Evolutionary conservation across 2,113 vertebrate species (phyloP).

Genomic region (Leptodactylus fuscus): DNA sequence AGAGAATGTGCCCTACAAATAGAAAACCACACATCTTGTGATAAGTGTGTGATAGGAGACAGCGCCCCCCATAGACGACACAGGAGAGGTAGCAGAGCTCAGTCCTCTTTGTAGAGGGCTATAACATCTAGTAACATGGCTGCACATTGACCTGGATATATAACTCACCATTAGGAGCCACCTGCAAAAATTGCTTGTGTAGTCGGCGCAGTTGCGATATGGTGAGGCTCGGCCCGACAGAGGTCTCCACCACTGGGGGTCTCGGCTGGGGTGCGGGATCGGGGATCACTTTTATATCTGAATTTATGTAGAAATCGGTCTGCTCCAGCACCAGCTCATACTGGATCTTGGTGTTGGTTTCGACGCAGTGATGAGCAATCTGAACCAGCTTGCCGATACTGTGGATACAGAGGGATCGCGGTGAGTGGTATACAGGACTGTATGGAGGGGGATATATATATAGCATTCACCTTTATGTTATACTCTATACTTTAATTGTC

Average conservation of each 20-base stretch:
- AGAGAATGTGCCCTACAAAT: no score
- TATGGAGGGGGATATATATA: no score
- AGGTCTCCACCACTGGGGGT: constrained; percentile 72
- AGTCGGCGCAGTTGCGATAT: constrained; percentile 80
- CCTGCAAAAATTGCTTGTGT: constrained; percentile 74
- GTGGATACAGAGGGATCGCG: constrained; percentile 48
- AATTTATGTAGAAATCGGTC: constrained; percentile 81
- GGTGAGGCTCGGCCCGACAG: constrained; percentile 70
- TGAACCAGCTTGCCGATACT: constrained; percentile 85
- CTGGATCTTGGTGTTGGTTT: constrained; percentile 78
- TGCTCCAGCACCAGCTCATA: constrained; percentile 79
- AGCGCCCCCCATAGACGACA: no score
- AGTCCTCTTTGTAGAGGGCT: no score
- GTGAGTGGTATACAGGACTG: no score
- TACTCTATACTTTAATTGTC: no score
- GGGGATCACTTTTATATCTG: constrained; percentile 75
- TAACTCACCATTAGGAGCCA: constrained; percentile 83
- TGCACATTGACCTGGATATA: no score
- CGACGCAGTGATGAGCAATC: constrained; percentile 81
- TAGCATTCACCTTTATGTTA: no score
- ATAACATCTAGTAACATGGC: no score
- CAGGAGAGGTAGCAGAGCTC: no score
- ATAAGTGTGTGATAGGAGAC: no score
- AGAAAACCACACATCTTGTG: no score
- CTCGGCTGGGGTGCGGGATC: constrained; percentile 64